A percentile compares a stretch with the other conserved stretches of the same genome.
Evolutionary conservation across 2,888 invertebrate genomes (phyloP).

Genomic region (Marronus borbonicus): DNA sequence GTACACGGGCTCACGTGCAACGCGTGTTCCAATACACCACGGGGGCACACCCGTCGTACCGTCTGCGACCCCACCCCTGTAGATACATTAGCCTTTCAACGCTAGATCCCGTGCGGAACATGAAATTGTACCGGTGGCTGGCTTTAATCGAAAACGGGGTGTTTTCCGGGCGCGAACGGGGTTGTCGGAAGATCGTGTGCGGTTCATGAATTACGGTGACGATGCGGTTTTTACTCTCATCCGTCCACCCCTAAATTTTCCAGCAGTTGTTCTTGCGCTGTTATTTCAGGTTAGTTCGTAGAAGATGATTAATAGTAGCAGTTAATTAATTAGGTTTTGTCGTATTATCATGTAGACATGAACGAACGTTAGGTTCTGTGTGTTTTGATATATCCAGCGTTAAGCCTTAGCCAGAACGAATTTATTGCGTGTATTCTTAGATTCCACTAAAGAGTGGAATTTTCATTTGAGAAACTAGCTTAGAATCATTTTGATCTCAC

Average conservation of each 20-base stretch:
- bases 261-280: not conserved
- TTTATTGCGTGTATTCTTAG: no score
- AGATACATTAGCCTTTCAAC: conserved; percentile 18
- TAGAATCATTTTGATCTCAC: not conserved
- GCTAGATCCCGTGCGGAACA: conserved; percentile 8
- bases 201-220: conserved; percentile 40
- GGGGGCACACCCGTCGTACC: conserved; percentile 28
- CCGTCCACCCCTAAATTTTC: conserved; percentile 10
- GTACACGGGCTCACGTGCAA: no score
- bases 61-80: conserved; percentile 41
- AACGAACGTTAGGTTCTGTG: not conserved
- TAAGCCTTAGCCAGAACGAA: not conserved
- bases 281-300: conserved; percentile 12
- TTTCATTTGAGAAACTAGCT: no score
- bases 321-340: conserved; percentile 34
- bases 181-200: not conserved
- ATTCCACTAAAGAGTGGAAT: no score
- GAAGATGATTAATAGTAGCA: conserved; percentile 13
- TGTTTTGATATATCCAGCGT: not conserved
- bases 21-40: conserved; percentile 22
- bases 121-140: conserved; percentile 2
- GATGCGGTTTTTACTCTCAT: conserved; percentile 14
- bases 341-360: not conserved
- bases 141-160: conserved; percentile 17
- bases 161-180: conserved; percentile 2